A percentile compares a stretch with the other conserved stretches of the same genome.
Evolutionary conservation across 2,113 vertebrate species (phyloP).

Genomic region (Alligator mississippiensis): DNA sequence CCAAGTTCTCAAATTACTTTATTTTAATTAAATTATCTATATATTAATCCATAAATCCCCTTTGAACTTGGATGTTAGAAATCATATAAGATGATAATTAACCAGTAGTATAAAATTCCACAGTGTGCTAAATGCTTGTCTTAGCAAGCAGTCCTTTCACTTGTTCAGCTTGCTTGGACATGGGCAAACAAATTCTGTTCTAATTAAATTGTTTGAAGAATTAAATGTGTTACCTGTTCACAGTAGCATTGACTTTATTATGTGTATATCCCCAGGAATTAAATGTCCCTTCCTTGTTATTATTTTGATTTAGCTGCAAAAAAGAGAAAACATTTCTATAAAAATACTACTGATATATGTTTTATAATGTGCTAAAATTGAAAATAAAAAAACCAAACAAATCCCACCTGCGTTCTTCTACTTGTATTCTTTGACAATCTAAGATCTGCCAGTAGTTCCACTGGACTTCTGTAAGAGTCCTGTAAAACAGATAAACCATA

Average conservation of each 20-base stretch:
- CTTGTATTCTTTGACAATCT: not conserved
- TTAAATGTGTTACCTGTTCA: slow-evolving; percentile 52
- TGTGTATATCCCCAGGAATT: slow-evolving; percentile 2
- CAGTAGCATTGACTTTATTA: not conserved
- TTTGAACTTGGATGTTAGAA: not conserved
- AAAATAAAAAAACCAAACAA: not conserved
- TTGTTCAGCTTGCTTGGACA: not conserved
- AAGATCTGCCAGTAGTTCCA: slow-evolving; percentile 21
- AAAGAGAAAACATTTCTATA: not conserved
- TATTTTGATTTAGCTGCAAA: slow-evolving; percentile 28
- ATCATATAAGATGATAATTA: not conserved
- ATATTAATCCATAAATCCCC: not conserved
- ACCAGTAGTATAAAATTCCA: not conserved
- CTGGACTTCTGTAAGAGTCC: slow-evolving; percentile 26
- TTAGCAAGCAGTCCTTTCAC: not conserved
- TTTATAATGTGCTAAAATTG: not conserved
- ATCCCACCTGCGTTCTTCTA: slow-evolving; percentile 3
- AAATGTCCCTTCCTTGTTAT: slow-evolving; percentile 8
- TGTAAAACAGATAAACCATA: slow-evolving; percentile 18
- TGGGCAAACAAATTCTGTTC: not conserved
- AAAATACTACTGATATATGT: not conserved
- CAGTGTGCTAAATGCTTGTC: not conserved
- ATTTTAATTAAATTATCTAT: not conserved
- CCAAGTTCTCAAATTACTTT: not conserved
- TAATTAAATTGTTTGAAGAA: not conserved